Base-by-base conservation (phyloP, 2,113 vertebrate genomes). In the Arvicanthis niloticus region DNA sequence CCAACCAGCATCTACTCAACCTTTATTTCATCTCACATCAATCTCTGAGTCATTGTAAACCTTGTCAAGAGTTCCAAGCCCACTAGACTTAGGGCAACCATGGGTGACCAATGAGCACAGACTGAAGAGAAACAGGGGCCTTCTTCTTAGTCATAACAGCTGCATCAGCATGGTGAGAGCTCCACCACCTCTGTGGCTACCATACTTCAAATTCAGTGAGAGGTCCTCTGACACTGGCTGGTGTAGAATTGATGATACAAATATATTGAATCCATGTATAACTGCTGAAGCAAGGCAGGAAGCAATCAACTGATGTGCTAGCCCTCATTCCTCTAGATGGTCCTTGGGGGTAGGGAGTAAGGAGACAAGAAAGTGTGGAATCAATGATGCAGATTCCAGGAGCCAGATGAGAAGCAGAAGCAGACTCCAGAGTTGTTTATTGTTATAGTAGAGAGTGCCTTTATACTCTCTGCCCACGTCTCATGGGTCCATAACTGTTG, bases 41-140 rank as follows among this genome's bases (percentile, higher is more conserved):
- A 56, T 16, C 22, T 34, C 67, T 86, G 40, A 9, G 3, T 62
- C n/a, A 15, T 15, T 72, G 8, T 34, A 73, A 65, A 7, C 16
- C 0, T 89, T 19, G 21, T 11, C 21, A 67, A 60, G 24, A 4
- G 0, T 7, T 16, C 1, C 11, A 0, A 4, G 10, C 13, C 8
- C 1, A 3, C 17, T 42, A 42, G 24, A 85, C 19, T 42, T 7
- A 65, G 34, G 13, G 45, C 29, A 24, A 9, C 58, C 21, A 7
- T 3, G 72, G 40, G 6, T 5, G 22, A 85, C 29, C 37, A 48
- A 58, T 0, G 11, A 75, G 1, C 26, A 72, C 22, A 60, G 16
- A 37, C 5, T n/a, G 6, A 86, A 60, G 42, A 19, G 15, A 62
- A 56, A 7, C 40, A 42, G 2, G 13, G 29, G 40, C 3, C 10